Percentiles rank a stretch among this genome's conserved stretches.
Evolutionary conservation across 2,888 invertebrate genomes (phyloP).

Genomic region (Tipula confusa): DNA sequence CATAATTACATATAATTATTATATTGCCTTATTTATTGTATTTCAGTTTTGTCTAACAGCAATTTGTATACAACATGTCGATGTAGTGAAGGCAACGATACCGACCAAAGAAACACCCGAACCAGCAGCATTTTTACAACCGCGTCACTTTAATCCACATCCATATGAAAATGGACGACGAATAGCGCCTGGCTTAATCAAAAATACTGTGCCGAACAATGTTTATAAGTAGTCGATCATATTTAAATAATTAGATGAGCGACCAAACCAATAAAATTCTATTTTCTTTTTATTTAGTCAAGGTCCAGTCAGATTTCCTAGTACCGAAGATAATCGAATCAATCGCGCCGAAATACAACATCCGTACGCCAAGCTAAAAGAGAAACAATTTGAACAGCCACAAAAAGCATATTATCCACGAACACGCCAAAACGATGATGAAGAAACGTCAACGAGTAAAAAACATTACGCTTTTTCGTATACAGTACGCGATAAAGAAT

Average conservation of each 20-base stretch:
- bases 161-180: conserved; percentile 39
- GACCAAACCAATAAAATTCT: neutral
- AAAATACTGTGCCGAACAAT: neutral
- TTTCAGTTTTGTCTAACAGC: neutral
- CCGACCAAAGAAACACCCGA: conserved; percentile 41
- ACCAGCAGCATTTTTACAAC: conserved; percentile 46
- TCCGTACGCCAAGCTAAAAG: conserved; percentile 32
- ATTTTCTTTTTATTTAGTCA: conserved; percentile 32
- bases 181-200: neutral
- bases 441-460: conserved; percentile 7
- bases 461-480: conserved; percentile 63
- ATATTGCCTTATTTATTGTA: neutral
- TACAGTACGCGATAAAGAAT: conserved; percentile 57
- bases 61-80: neutral
- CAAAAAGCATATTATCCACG: neutral
- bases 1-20: neutral
- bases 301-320: conserved; percentile 35
- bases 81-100: neutral
- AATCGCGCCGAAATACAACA: conserved; percentile 5
- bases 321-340: neutral
- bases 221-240: neutral
- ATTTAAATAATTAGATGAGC: neutral
- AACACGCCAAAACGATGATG: neutral
- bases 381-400: neutral
- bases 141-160: conserved; percentile 50